phyloP scores from a whole-genome alignment of 37 sponge, comb jelly and placozoan genomes.

The Diacarnus erythraeanus region DNA sequence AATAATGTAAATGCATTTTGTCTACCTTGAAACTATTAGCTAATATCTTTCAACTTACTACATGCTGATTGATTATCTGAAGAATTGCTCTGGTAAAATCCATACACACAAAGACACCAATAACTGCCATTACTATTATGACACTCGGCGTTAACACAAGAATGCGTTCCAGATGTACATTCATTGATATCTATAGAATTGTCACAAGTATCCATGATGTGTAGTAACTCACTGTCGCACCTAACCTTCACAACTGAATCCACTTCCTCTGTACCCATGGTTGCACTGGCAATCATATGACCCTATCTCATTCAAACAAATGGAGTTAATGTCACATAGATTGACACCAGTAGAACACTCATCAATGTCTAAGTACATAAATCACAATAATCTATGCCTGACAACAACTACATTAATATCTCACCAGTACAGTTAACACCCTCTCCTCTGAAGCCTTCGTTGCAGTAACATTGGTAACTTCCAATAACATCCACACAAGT shows the following conservation, averaged over 20 bases:
- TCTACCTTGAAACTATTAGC: not conserved
- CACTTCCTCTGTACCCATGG: constrained; percentile 26
- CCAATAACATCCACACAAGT: constrained; percentile 53
- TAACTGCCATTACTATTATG: constrained; percentile 18
- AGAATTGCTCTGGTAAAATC: too few relatives aligned
- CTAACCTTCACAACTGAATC: constrained; percentile 2
- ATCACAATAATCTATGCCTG: not conserved
- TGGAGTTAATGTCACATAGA: constrained; percentile 6
- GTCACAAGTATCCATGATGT: not conserved
- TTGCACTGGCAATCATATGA: constrained; percentile 28
- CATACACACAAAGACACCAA: constrained; percentile 9
- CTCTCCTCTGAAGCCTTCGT: constrained; percentile 19
- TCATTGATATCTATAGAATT: not conserved
- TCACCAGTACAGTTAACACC: constrained; percentile 19
- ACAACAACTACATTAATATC: not conserved
- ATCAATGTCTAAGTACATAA: constrained; percentile 14
- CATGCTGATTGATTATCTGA: too few relatives aligned
- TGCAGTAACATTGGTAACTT: constrained; percentile 53
- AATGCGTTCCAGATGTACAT: not conserved
- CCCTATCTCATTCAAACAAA: constrained; percentile 20
- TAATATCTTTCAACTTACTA: constrained; percentile 3
- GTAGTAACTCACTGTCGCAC: not conserved
- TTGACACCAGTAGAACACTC: not conserved
- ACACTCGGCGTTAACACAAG: constrained; percentile 28
- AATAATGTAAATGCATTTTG: not conserved